Conservation (phyloP, 2,113 vertebrate species). For the Corythaixoides concolor region DNA sequence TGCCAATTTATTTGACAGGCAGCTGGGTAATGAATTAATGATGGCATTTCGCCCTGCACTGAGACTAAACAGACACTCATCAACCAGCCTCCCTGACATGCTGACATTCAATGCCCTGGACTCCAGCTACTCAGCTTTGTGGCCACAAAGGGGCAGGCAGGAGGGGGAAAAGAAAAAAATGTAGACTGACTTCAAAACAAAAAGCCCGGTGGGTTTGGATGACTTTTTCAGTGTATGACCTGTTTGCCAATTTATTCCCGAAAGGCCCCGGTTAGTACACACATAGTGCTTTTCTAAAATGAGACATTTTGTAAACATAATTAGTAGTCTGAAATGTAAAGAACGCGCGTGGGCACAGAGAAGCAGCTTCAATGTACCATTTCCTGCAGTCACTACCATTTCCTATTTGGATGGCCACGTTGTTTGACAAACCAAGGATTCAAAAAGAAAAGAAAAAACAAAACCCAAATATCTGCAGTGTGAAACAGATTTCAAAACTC, state of each 20-base stretch:
- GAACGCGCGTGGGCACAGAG: slow-evolving; percentile 55
- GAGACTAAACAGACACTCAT: slow-evolving; percentile 94
- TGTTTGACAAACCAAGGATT: slow-evolving; percentile 12
- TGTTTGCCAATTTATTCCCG: slow-evolving; percentile 88
- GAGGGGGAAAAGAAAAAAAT: slow-evolving; percentile 70
- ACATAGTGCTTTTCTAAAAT: slow-evolving; percentile 76
- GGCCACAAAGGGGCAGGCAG: slow-evolving; percentile 68
- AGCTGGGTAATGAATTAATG: slow-evolving; percentile 99
- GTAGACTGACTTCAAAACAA: slow-evolving; percentile 71
- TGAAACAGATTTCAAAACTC: background rate
- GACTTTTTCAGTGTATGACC: slow-evolving; percentile 85
- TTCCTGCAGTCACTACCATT: slow-evolving; percentile 30
- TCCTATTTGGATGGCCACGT: slow-evolving; percentile 32
- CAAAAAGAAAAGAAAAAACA: background rate
- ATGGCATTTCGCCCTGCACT: slow-evolving; percentile 96
- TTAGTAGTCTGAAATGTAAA: slow-evolving; percentile 85
- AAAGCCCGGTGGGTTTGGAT: slow-evolving; percentile 83
- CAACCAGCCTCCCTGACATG: slow-evolving; percentile 83
- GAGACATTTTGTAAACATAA: slow-evolving; percentile 93
- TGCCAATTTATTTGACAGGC: slow-evolving; percentile 99
- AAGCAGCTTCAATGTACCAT: slow-evolving; percentile 32
- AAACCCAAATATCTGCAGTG: background rate
- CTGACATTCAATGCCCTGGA: slow-evolving; percentile 87
- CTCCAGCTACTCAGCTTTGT: slow-evolving; percentile 77
- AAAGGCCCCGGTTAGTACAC: slow-evolving; percentile 77